phyloP scores from a whole-genome alignment of 2,888 invertebrate genomes.

The Choristoneura rosaceana region DNA sequence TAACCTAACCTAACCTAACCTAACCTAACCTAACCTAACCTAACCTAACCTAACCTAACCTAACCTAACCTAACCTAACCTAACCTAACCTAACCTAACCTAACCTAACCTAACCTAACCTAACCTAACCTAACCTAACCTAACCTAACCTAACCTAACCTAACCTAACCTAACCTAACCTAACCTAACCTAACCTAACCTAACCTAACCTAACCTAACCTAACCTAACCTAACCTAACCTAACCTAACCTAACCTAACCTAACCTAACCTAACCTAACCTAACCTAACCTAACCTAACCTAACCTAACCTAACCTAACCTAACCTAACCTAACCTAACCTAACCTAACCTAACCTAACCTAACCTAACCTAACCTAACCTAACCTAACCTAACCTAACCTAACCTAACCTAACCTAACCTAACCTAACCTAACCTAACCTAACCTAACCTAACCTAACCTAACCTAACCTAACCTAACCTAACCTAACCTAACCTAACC shows the following conservation, averaged over 20 bases:
- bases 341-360: constrained; percentile 35
- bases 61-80: too few relatives aligned
- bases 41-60: too few relatives aligned
- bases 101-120: too few relatives aligned
- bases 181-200: too few relatives aligned
- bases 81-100: too few relatives aligned
- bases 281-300: constrained; percentile 45
- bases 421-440: constrained; percentile 31
- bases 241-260: constrained; percentile 23
- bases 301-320: constrained; percentile 46
- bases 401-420: constrained; percentile 29
- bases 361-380: constrained; percentile 26
- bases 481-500: constrained; percentile 27
- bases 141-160: too few relatives aligned
- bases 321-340: too few relatives aligned
- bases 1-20: too few relatives aligned
- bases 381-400: constrained; percentile 37
- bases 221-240: constrained; percentile 16
- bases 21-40: too few relatives aligned
- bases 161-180: too few relatives aligned
- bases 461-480: constrained; percentile 32
- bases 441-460: constrained; percentile 41
- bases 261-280: constrained; percentile 43
- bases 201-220: constrained; percentile 21
- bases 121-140: too few relatives aligned